A percentile compares a stretch with the other conserved stretches of the same genome.
Conservation (phyloP, 2,797 vertebrate species). For the Sebastes vulpes region DNA sequence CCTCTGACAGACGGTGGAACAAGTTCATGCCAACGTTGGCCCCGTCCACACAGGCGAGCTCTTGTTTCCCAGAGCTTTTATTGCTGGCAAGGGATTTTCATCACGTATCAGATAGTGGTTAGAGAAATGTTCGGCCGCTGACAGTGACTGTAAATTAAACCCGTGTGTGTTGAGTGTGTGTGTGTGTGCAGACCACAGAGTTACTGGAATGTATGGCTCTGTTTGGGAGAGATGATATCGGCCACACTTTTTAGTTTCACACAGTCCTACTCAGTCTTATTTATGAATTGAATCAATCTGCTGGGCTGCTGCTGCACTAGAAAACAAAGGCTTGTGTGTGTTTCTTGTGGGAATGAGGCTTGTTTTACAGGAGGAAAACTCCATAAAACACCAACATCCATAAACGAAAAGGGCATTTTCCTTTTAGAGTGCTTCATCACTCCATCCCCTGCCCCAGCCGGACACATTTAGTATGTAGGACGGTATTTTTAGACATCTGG, state of each 20-base stretch:
- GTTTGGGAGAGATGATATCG: constrained; percentile 47
- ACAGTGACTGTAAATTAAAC: constrained; percentile 75
- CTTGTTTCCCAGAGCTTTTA: constrained; percentile 66
- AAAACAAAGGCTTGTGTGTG: constrained; percentile 18
- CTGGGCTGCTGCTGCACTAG: neutral
- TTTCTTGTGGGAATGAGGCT: neutral
- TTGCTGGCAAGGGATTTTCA: constrained; percentile 62
- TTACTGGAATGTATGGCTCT: constrained; percentile 61
- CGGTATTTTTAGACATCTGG: constrained; percentile 83
- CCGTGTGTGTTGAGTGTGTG: constrained; percentile 32
- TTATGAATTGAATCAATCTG: constrained; percentile 40
- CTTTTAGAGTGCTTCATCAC: neutral
- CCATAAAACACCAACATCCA: neutral
- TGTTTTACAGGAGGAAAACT: constrained; percentile 19
- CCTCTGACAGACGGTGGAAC: constrained; percentile 30
- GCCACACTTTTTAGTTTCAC: constrained; percentile 24
- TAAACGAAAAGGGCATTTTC: neutral
- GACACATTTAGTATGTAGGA: constrained; percentile 75
- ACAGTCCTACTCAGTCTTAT: constrained; percentile 8
- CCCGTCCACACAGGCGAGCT: constrained; percentile 53
- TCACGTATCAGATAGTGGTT: constrained; percentile 68
- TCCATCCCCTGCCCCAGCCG: constrained; percentile 2
- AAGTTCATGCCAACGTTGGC: constrained; percentile 37
- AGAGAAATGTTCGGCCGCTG: constrained; percentile 63
- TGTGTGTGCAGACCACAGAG: constrained; percentile 47